Evolutionary conservation across 2,888 invertebrate genomes (phyloP), one percentile per base, ranked within the genome.

Genomic region (Brachyptera risi): DNA sequence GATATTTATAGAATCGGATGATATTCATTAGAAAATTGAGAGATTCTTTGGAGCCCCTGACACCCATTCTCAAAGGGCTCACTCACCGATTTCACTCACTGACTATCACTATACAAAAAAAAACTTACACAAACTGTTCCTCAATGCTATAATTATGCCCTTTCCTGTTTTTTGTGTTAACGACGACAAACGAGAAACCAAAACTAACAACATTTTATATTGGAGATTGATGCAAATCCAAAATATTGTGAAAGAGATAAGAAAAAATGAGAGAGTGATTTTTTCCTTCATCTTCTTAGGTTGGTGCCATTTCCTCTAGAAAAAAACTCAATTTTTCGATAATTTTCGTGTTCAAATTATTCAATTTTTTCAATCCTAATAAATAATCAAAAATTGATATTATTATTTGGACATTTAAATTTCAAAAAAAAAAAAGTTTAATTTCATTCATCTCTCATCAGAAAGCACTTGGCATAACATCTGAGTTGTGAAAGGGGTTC

Each of bases 131-230:
- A 62, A 61, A 57, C 63, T 65, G 63, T 62, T 62, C 63, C 66
- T 65, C 64, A 61, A 66, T 62, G 61, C 62, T 63, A 65, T 63
- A n/a, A n/a, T n/a, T n/a, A 63, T 63, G 63, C 60, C 66, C 62
- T 66, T 65, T 63, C 59, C 59, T 56, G 26, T 47, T 44, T 38
- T 51, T 61, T 63, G 51, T 59, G 60, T 65, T 65, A 56, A 51
- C 59, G 40, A 44, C 40, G 31, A 44, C 26, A 58, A 47, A 47
- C 24, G 47, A 42, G 42, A 62, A 56, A 61, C 62, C 57, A 42
- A 57, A 31, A 49, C 42, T 24, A 49, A 44, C 49, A 60, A 47
- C 56, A 56, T n/a, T 54, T 59, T 58, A 63, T 61, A 59, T 60
- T 56, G 57, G 57, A 60, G 57, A 58, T 47, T 2, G 2, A 31